Evolutionary conservation across 92 coral and sea anemone species (phyloP).

Genomic region (Metridium senile): DNA sequence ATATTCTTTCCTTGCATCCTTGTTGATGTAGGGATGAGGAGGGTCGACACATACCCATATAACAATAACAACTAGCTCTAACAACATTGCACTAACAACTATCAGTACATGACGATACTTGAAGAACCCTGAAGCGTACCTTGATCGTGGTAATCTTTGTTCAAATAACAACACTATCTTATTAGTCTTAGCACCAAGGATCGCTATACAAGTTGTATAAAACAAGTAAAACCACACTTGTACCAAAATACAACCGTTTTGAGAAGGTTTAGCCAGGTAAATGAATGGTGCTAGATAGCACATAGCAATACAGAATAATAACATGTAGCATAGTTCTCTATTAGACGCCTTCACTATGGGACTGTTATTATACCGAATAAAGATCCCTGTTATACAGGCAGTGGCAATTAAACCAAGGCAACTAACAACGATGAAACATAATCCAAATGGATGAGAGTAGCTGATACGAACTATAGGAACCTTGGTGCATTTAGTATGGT

Average conservation of each 20-base stretch:
- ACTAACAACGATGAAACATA: conserved; percentile 38
- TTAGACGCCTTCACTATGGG: conserved; percentile 80
- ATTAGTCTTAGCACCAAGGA: conserved; percentile 76
- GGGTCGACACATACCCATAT: conserved; percentile 60
- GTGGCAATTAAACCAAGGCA: conserved; percentile 46
- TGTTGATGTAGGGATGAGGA: conserved; percentile 60
- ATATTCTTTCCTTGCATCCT: conserved; percentile 45
- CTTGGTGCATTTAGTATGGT: conserved; percentile 42
- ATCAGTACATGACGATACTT: conserved; percentile 43
- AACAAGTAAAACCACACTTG: conserved; percentile 69
- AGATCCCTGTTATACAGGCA: conserved; percentile 37
- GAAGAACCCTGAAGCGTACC: conserved; percentile 41
- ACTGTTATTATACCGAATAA: conserved; percentile 40
- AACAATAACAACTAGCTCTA: conserved; percentile 38
- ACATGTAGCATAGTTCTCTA: conserved; percentile 67
- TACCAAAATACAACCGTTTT: conserved; percentile 41
- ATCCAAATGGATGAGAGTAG: conserved; percentile 48
- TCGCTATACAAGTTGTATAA: conserved; percentile 66
- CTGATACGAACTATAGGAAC: conserved; percentile 50
- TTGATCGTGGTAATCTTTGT: conserved; percentile 56
- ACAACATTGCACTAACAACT: conserved; percentile 25
- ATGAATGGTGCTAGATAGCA: conserved; percentile 61
- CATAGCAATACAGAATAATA: conserved; percentile 65
- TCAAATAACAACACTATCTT: conserved; percentile 67
- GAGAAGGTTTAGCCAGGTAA: conserved; percentile 60